Evolutionary conservation across 2,888 invertebrate genomes (phyloP).

Genomic region (Leptopilina syphax): DNA sequence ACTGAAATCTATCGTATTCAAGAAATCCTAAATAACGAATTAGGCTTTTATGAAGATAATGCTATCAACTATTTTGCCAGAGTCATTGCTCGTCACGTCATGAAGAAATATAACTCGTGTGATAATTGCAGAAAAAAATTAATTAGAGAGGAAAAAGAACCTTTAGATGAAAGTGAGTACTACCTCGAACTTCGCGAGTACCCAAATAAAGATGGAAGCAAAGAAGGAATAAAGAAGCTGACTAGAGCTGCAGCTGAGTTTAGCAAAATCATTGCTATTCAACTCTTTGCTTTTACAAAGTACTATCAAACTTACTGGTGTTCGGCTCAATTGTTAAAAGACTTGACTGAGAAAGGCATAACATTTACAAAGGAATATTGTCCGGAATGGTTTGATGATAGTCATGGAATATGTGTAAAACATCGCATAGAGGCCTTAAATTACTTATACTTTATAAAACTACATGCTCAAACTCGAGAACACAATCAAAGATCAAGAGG

Average conservation of each 20-base stretch:
- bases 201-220: slow-evolving; percentile 37
- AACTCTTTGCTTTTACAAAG: background rate
- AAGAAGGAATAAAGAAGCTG: slow-evolving; percentile 25
- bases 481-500: background rate
- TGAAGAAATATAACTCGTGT: background rate
- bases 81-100: slow-evolving; percentile 33
- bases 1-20: background rate
- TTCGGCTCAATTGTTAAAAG: background rate
- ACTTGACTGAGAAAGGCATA: background rate
- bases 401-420: background rate
- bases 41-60: slow-evolving; percentile 40
- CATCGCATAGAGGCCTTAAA: background rate
- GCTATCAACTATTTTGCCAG: slow-evolving; percentile 41
- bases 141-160: slow-evolving; percentile 38
- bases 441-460: background rate
- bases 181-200: slow-evolving; percentile 41
- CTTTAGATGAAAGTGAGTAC: slow-evolving; percentile 30
- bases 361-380: slow-evolving; percentile 4
- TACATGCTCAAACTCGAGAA: slow-evolving; percentile 7
- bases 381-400: background rate
- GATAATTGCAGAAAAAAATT: slow-evolving; percentile 29
- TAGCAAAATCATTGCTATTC: background rate
- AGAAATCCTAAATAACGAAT: background rate
- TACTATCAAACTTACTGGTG: background rate
- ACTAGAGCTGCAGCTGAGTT: slow-evolving; percentile 11